Evolutionary conservation across 2,888 invertebrate species (phyloP), one percentile per base, ranked within the genome.

Genomic region (Drosophila barbarae): DNA sequence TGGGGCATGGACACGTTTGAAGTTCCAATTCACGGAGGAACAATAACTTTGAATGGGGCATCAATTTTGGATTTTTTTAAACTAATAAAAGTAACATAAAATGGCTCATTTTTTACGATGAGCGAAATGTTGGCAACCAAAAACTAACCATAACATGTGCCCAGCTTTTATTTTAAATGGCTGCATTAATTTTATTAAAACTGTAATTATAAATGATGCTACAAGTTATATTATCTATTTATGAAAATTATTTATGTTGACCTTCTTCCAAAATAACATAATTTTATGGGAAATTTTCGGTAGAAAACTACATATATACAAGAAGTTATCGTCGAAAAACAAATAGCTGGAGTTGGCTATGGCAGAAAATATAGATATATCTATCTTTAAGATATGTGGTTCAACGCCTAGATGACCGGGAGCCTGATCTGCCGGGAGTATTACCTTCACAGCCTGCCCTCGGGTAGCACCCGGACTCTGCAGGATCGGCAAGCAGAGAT

Each of bases 1-100:
- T 28, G 9, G 9, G 42, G 21, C 18, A 18, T 18, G 41, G 18
- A 10, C 18, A 26, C 9, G 41, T 12, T 8, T n/a, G 1, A 28
- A 13, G 10, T 26, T n/a, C 12, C 18, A 38, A 51, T 26, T 15
- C 26, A 36, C 34, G 12, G 34, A 35, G 34, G 49, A 34, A 35
- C 49, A 34, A 34, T 50, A 34, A 50, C 21, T 34, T 34, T 23
- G 32, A 50, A 35, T 34, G 32, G 49, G 21, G n/a, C 23, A 50
- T 50, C 6, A 50, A 50, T 35, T 35, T 50, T 10, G 10, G 4
- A 35, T 49, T 49, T 49, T 49, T 47, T 21, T 8, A 21, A 21
- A 32, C 32, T 49, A 49, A 34, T 34, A 32, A 49, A 49, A 32
- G 21, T 32, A 47, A 32, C 18, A 47, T n/a, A n/a, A 32, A 32